These are phyloP conservation scores for Actinemys pallida DNA, from an alignment of 2,113 vertebrate species.

Conservation along the genomic window DNA sequence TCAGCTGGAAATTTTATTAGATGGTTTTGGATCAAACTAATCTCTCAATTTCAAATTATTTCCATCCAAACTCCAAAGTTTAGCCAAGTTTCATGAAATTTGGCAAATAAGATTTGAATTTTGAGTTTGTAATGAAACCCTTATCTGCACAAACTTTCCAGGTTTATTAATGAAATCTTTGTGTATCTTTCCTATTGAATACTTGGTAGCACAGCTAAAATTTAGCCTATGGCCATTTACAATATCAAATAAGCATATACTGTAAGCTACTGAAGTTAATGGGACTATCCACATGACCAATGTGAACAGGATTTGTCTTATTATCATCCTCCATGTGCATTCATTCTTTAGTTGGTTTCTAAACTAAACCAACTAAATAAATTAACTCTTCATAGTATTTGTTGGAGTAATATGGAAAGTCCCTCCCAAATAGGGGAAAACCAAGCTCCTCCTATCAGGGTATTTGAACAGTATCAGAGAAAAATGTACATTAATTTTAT, in stretches of 20 bases:
- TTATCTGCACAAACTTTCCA: not conserved
- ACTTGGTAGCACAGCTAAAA: not conserved
- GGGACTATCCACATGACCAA: not conserved
- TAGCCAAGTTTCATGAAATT: not conserved
- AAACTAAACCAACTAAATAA: not conserved
- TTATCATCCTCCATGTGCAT: not conserved
- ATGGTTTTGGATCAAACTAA: no score
- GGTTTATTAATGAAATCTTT: not conserved
- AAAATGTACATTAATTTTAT: not conserved
- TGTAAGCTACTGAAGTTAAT: not conserved
- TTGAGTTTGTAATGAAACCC: not conserved
- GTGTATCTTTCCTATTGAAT: not conserved
- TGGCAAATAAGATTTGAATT: not conserved
- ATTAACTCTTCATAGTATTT: not conserved
- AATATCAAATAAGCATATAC: not conserved
- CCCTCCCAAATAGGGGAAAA: rapidly evolving
- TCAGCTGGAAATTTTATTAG: not conserved
- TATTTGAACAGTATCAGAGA: not conserved
- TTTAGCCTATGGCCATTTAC: not conserved
- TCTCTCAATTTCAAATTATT: not conserved
- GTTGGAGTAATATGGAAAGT: not conserved
- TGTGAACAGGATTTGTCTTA: rapidly evolving
- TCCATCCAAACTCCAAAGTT: not conserved
- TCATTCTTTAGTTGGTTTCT: not conserved
- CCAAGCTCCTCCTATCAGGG: not conserved